A percentile compares a stretch with the other conserved stretches of the same genome.
Conservation (phyloP, 2,113 vertebrate genomes). For the Empidonax traillii region DNA sequence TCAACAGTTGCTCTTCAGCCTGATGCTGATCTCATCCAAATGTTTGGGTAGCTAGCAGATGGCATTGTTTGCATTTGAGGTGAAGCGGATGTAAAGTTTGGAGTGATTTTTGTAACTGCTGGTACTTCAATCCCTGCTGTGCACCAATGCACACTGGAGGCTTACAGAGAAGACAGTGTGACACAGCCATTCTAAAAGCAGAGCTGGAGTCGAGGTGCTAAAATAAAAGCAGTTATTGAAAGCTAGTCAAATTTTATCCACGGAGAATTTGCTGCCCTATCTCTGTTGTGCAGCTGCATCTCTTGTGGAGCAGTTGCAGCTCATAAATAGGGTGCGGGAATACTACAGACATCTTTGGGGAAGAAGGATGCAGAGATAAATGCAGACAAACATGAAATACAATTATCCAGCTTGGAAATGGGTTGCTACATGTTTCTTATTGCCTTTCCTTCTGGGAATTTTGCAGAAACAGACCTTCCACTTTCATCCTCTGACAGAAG, state of each 20-base stretch:
- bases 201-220: neutral
- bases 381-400: neutral
- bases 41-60: neutral
- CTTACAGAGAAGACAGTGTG: neutral
- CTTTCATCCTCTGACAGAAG: neutral
- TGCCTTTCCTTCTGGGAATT: neutral
- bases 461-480: neutral
- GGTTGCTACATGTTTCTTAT: neutral
- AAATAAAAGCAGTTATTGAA: neutral
- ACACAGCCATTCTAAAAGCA: neutral
- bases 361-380: neutral
- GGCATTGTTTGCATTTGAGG: neutral
- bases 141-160: neutral
- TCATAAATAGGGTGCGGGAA: neutral
- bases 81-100: neutral
- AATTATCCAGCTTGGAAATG: neutral
- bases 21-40: neutral
- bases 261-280: neutral
- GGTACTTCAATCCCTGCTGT: neutral
- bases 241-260: neutral
- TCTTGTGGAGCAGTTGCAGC: neutral
- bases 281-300: neutral
- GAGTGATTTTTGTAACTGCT: neutral
- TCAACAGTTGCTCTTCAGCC: neutral
- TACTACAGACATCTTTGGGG: neutral